These are phyloP conservation scores for Lepidothrix coronata DNA, from an alignment of 2,113 vertebrate species.

Conservation along the genomic window DNA sequence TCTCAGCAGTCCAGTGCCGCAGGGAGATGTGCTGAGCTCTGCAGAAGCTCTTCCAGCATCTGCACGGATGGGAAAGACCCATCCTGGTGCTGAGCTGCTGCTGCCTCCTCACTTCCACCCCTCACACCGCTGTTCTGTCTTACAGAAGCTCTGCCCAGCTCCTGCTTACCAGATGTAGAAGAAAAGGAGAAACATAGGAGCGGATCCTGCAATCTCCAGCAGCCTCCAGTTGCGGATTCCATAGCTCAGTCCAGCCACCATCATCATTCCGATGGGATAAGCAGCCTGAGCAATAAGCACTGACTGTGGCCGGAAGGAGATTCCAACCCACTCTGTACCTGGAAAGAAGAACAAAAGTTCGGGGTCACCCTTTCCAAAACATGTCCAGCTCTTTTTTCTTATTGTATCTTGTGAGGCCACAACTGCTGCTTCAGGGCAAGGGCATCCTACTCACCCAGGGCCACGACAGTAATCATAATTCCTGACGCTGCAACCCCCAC, in stretches of 20 bases:
- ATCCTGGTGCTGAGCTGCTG: not conserved
- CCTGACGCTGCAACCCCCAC: slow-evolving; percentile 74
- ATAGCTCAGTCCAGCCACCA: slow-evolving; percentile 80
- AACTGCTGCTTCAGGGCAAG: not conserved
- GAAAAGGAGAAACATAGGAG: slow-evolving; percentile 71
- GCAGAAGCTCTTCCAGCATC: not conserved
- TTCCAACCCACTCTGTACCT: slow-evolving; percentile 87
- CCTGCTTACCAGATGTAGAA: slow-evolving; percentile 79
- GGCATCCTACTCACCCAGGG: slow-evolving; percentile 70
- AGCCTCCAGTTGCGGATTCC: slow-evolving; percentile 82
- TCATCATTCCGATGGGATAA: slow-evolving; percentile 73
- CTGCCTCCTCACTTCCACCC: not conserved
- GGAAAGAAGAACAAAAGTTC: not conserved
- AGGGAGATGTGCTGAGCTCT: not conserved
- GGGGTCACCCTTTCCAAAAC: not conserved
- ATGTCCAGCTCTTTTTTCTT: not conserved
- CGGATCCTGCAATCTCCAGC: slow-evolving; percentile 77
- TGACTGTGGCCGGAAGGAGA: slow-evolving; percentile 68
- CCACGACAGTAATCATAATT: slow-evolving; percentile 46
- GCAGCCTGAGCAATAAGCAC: slow-evolving; percentile 67
- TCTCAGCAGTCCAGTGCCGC: not conserved
- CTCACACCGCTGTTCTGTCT: fast-evolving
- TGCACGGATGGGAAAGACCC: not conserved
- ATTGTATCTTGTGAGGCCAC: fast-evolving
- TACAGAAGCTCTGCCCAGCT: fast-evolving